Evolutionary conservation across 2,113 vertebrate genomes (phyloP), one percentile per base, ranked within the genome.

Genomic region (Salvelinus fontinalis): DNA sequence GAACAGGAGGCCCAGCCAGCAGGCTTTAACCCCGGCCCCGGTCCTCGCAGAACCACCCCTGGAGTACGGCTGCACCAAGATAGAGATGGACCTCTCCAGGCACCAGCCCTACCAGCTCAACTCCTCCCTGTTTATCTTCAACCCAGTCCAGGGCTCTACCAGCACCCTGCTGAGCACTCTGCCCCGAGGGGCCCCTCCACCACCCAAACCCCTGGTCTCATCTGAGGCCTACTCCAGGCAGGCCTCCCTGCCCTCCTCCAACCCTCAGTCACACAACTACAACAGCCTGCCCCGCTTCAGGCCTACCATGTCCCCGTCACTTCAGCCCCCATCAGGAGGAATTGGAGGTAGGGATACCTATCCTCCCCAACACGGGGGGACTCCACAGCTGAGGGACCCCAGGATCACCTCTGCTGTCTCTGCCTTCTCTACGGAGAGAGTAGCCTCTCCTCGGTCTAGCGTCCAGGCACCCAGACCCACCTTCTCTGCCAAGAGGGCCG

Each of bases 401-500:
- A 92, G 73, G 89, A 89, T 95, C 1, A 90, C 89, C 66, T 95
- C 95, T 14, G 91, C 94, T 0, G 77, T 88, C 83, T 74, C 83
- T 4, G 74, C 87, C 51, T 83, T 85, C 74, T 87, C 90, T 78
- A 89, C 91, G 31, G 95, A 94, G 74, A 89, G 88, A 79, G 91
- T 93, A 14, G 92, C 94, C 83, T 94, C 95, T 0, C 93, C 95
- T 3, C 89, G 94, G 51, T 91, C 84, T 0, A 87, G 80, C 18
- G 79, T 93, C 81, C 96, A 97, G 84, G 95, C 95, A 5, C 97
- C 97, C 20, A 93, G 96, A 75, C 98, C 98, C 16, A 96, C 93
- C 18, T 99, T 97, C 93, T 98, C 96, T 81, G 95, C 97, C 81
- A 95, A 94, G 90, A 97, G 93, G 3, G 95, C 94, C 1, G 97